Evolutionary conservation across 2,888 invertebrate genomes (phyloP), one percentile per base, ranked within the genome.

Genomic region (Callimorpha dominula): DNA sequence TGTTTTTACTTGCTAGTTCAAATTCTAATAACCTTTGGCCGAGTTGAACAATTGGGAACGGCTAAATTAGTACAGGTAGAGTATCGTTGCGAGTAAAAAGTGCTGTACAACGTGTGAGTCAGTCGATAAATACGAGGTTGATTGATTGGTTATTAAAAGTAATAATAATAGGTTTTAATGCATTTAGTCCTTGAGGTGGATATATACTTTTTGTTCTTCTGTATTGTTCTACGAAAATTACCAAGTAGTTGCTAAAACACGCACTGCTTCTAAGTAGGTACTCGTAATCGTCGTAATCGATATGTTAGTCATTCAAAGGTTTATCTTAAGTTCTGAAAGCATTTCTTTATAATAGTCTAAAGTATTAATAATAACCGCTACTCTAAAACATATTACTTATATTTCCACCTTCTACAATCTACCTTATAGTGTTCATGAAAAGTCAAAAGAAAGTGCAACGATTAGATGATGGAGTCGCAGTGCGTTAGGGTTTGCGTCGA

Each of bases 21-120:
- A 73, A 83, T 78, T 73, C 84, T 73, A 78, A 67, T 85, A 83
- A 83, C 84, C 85, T 78, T 85, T 85, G 84, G 82, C 80, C 85
- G 80, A 80, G 74, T 78, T 83, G 64, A 70, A 85, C 80, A 81
- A 85, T 85, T 77, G 84, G 76, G 81, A 78, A 72, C 75, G 75
- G 79, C 68, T 65, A 68, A 74, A 75, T 81, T 52, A 11, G 63
- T 60, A 7, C 14, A 46, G 8, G 43, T 46, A 46, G 31, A 8
- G 43, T 46, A 46, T 46, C 31, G 43, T 69, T 46, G 63, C 49
- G 31, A 66, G 17, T 62, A 66, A 73, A 70, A 73, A 65, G 43
- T 70, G 70, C 20, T 57, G 8, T 63, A 62, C 17, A 9, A 43
- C n/a, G 43, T 57, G 54, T 68, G 64, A 68, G 52, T 68, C 43